Evolutionary conservation across 2,888 invertebrate genomes (phyloP), one percentile per base, ranked within the genome.

Genomic region (Drosophila emarginata): DNA sequence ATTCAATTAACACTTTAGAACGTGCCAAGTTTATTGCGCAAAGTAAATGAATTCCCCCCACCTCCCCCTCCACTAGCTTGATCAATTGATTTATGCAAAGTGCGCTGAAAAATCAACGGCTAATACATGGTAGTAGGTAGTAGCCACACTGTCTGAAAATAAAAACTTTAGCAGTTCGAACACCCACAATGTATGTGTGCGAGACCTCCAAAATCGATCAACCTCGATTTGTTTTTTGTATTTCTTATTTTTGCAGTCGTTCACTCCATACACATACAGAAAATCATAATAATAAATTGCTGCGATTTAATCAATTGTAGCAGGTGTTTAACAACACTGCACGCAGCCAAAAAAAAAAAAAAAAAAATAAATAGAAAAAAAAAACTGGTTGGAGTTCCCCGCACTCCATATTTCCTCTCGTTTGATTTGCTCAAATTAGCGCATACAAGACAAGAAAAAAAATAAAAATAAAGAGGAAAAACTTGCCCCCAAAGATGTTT

Each of bases 251-350:
- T 32, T 32, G 32, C 32, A 32, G 45, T 12, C 36, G 18, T 52
- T 23, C 45, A 45, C 0, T 21, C 11, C 11, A 45, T 2, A 40
- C 14, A 40, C 18, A 40, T 5, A 6, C 32, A 32, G 53, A 59
- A 72, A 83, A 63, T 78, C 63, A 72, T 71, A 80, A 80, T 87
- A 87, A 82, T 85, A 85, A 87, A 87, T 85, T 80, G 79, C 80
- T 53, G 74, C 74, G 85, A 85, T 87, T 83, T 87, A 85, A 85
- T 87, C 85, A 87, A 85, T 87, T 85, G 80, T 80, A 87, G 85
- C 85, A 85, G 85, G 85, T 85, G 87, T 85, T 80, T 85, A 76
- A 78, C 80, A 78, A 87, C 81, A 72, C 70, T 61, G 65, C 86
- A 80, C 78, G 80, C 78, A 80, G 61, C 14, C 39, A 39, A 45